Conservation (phyloP, 2,888 invertebrate genomes). For the Cylloceria caligata region DNA sequence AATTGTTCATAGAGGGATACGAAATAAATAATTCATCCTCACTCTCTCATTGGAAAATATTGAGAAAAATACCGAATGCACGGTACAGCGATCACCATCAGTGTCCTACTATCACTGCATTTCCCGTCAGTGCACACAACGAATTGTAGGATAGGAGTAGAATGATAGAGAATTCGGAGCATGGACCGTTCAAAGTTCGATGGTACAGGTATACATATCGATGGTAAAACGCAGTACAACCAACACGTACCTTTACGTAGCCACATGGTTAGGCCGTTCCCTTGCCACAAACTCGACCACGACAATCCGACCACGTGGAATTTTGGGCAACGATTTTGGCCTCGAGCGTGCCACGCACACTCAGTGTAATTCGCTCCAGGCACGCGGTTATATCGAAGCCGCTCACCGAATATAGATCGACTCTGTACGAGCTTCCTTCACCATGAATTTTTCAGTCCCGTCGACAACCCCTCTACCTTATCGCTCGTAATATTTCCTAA, state of each 20-base stretch:
- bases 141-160: conserved; percentile 2
- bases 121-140: conserved; percentile 6
- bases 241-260: conserved; percentile 52
- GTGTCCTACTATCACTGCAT: not conserved
- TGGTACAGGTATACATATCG: conserved; percentile 35
- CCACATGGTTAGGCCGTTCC: conserved; percentile 57
- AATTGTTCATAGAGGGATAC: not conserved
- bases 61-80: not conserved
- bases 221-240: conserved; percentile 52
- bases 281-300: conserved; percentile 62
- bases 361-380: conserved; percentile 18
- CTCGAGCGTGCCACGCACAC: conserved; percentile 18
- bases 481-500: not conserved
- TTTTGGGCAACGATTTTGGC: conserved; percentile 65
- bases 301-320: conserved; percentile 61
- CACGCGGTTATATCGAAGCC: conserved; percentile 20
- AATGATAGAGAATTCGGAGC: conserved; percentile 7
- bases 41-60: not conserved
- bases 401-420: conserved; percentile 23
- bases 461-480: not conserved
- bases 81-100: not conserved
- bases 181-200: conserved; percentile 41
- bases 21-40: not conserved
- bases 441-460: conserved; percentile 12
- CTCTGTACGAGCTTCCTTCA: conserved; percentile 8